Conservation (phyloP, 2,113 vertebrate genomes). For the Pavo muticus region DNA sequence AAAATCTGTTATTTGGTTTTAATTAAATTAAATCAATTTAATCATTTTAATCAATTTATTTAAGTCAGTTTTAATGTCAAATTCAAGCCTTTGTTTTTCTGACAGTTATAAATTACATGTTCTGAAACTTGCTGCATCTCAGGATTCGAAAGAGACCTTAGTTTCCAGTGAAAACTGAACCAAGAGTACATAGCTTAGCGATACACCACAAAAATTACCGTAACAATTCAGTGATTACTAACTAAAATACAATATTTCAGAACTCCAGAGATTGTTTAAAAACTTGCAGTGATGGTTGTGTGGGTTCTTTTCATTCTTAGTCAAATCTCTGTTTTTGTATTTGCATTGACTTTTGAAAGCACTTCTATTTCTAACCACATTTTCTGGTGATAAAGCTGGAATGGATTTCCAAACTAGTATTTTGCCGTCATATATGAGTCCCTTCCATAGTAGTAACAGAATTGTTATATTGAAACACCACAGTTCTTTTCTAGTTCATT, state of each 20-base stretch:
- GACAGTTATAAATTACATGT: neutral
- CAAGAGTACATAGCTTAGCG: neutral
- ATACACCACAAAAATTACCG: neutral
- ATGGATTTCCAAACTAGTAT: neutral
- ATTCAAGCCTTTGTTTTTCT: neutral
- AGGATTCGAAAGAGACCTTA: neutral
- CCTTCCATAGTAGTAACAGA: neutral
- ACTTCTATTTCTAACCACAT: neutral
- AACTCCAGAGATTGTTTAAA: neutral
- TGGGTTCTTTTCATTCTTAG: neutral
- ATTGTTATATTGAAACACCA: neutral
- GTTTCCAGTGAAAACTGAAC: neutral
- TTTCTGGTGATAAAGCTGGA: neutral
- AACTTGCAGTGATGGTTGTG: neutral
- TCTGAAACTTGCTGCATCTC: neutral
- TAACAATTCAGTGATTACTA: neutral
- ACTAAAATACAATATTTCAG: neutral
- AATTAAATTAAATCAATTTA: too few species aligned
- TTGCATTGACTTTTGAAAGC: neutral
- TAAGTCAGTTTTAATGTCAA: neutral
- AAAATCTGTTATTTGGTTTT: neutral
- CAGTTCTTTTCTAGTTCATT: neutral
- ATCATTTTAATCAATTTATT: too few species aligned
- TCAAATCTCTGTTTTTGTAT: neutral
- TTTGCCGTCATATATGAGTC: neutral